These are phyloP conservation scores for Zaprionus lachaisei DNA, from an alignment of 1,140 invertebrate species.

Conservation along the genomic window DNA sequence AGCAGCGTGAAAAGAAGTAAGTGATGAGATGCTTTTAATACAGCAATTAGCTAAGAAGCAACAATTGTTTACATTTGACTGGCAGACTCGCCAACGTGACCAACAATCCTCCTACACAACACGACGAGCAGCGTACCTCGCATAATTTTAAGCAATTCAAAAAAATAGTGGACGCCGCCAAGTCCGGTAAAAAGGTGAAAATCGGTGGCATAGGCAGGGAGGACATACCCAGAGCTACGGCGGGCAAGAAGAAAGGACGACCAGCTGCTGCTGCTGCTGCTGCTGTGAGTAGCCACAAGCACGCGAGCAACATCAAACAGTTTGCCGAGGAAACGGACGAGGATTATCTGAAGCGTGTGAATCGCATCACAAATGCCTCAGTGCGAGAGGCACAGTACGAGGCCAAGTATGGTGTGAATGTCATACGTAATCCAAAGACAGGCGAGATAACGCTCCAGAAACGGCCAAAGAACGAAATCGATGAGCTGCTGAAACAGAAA, in stretches of 20 bases:
- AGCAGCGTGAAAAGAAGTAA: slow-evolving; percentile 73
- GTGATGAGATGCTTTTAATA: background rate
- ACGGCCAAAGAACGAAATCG: slow-evolving; percentile 84
- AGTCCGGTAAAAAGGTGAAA: slow-evolving; percentile 71
- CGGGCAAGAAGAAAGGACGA: slow-evolving; percentile 22
- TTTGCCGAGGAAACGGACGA: slow-evolving; percentile 84
- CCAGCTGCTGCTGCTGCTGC: too few relatives aligned
- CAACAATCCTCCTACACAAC: slow-evolving; percentile 73
- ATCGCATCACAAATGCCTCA: slow-evolving; percentile 85
- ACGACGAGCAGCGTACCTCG: slow-evolving; percentile 72
- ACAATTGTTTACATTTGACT: slow-evolving; percentile 1
- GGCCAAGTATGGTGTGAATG: slow-evolving; percentile 86
- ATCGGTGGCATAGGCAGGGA: slow-evolving; percentile 56
- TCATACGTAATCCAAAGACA: slow-evolving; percentile 85
- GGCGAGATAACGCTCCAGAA: slow-evolving; percentile 85
- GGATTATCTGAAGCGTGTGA: slow-evolving; percentile 85
- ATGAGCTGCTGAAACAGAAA: slow-evolving; percentile 84
- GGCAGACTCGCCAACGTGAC: slow-evolving; percentile 75
- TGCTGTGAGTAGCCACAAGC: slow-evolving; percentile 30
- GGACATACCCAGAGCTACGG: slow-evolving; percentile 55
- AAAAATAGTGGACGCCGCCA: slow-evolving; percentile 64
- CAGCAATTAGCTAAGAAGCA: background rate
- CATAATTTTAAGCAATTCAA: slow-evolving; percentile 76
- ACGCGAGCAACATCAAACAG: slow-evolving; percentile 75
- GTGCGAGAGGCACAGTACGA: slow-evolving; percentile 86